Evolutionary conservation across 2,888 invertebrate genomes (phyloP).

Genomic region (Lochmaea capreae): DNA sequence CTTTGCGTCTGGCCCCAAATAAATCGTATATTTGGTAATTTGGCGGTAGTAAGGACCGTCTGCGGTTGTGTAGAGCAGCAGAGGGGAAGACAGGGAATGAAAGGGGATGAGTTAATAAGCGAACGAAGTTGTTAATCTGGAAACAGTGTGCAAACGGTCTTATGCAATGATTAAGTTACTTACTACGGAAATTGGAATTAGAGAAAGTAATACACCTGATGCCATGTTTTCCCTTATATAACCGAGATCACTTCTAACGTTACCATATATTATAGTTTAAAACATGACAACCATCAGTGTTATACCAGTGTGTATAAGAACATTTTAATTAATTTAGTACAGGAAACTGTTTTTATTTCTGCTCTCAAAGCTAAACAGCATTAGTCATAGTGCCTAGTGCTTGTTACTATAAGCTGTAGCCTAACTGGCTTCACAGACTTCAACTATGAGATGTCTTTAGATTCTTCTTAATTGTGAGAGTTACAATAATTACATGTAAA

Average conservation of each 20-base stretch:
- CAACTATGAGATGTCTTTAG: no score
- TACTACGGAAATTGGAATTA: conserved; percentile 22
- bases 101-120: conserved; percentile 47
- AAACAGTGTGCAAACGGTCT: conserved; percentile 52
- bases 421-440: no score
- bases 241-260: not conserved
- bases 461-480: no score
- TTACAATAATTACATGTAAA: no score
- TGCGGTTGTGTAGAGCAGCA: conserved; percentile 32
- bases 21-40: conserved; percentile 23
- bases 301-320: no score
- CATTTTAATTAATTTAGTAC: no score
- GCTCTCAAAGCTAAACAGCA: no score
- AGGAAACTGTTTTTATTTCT: no score
- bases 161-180: conserved; percentile 50
- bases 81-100: conserved; percentile 24
- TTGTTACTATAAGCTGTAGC: no score
- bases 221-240: not conserved
- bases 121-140: conserved; percentile 51
- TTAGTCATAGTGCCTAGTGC: no score
- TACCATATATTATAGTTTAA: not conserved
- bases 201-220: conserved; percentile 29
- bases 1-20: conserved; percentile 21
- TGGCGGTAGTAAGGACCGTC: conserved; percentile 35
- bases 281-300: not conserved